These are phyloP conservation scores for Trichonephila clavipes DNA, from an alignment of 1,140 invertebrate genomes.

Conservation along the genomic window DNA sequence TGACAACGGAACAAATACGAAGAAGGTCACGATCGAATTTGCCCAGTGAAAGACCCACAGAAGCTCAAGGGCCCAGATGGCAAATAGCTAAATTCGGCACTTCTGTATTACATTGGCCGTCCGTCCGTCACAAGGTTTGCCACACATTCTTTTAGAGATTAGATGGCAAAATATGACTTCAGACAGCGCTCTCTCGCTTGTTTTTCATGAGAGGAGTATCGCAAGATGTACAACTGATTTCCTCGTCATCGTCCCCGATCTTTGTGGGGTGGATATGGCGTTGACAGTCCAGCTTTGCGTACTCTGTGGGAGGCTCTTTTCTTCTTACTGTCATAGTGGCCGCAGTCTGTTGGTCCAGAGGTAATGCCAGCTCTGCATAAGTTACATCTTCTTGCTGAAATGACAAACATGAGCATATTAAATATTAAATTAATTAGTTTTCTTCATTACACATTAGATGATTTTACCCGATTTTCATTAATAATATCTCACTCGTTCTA, in stretches of 20 bases:
- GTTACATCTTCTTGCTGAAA: constrained; percentile 73
- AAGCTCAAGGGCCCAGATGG: constrained; percentile 36
- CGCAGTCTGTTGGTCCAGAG: constrained; percentile 66
- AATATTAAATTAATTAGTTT: not conserved
- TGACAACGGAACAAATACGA: not conserved
- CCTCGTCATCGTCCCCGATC: constrained; percentile 51
- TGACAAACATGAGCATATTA: not conserved
- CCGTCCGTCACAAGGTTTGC: not conserved
- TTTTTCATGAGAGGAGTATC: constrained; percentile 76
- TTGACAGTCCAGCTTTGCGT: constrained; percentile 75
- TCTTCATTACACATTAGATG: too few species aligned
- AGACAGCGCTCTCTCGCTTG: constrained; percentile 75
- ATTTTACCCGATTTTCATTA: too few species aligned
- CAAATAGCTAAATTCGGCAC: constrained; percentile 67
- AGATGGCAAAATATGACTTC: not conserved
- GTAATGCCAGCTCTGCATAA: constrained; percentile 75
- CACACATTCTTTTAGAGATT: not conserved
- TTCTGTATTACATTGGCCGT: constrained; percentile 22
- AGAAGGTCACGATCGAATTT: constrained; percentile 1
- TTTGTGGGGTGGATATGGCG: constrained; percentile 65
- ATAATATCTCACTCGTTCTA: too few species aligned
- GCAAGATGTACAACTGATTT: constrained; percentile 73
- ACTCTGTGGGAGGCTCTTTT: constrained; percentile 76
- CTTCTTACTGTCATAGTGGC: constrained; percentile 73
- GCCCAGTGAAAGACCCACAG: not conserved